Percentiles rank a stretch among this genome's conserved stretches.
phyloP scores from a whole-genome alignment of 2,113 vertebrate species.

The Brachionichthys hirsutus region DNA sequence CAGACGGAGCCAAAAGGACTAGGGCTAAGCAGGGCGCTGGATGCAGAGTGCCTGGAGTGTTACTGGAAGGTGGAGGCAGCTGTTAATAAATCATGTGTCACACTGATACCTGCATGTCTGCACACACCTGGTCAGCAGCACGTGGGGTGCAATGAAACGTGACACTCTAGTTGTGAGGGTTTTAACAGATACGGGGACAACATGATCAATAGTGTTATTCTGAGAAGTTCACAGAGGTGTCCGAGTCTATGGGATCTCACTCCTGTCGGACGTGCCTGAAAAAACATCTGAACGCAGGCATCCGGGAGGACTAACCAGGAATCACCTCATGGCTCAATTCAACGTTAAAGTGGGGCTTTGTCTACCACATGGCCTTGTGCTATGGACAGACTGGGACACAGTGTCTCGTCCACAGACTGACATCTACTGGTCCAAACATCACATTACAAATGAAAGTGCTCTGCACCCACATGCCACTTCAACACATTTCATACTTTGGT shows the following conservation, averaged over 20 bases:
- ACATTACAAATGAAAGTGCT: neutral
- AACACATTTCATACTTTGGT: no score
- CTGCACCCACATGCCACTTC: neutral
- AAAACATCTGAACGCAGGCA: no score
- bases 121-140: conserved; percentile 35
- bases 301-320: no score
- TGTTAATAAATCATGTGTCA: conserved; percentile 49
- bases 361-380: no score
- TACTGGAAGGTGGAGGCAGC: conserved; percentile 33
- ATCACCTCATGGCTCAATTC: no score
- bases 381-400: neutral
- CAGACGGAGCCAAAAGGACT: neutral
- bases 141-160: neutral
- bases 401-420: conserved; percentile 7
- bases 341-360: no score
- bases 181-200: neutral
- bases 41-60: neutral
- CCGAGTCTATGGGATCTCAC: no score
- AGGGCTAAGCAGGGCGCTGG: neutral
- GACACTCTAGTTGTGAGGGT: conserved; percentile 3
- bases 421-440: conserved; percentile 23
- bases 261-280: no score
- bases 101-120: conserved; percentile 43
- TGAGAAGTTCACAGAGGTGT: neutral
- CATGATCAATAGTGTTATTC: neutral